Evolutionary conservation across 30 jellyfish, hydroid and myxozoan genomes (phyloP).

Genomic region (Aurelia aurita complex sp. Pacific): DNA sequence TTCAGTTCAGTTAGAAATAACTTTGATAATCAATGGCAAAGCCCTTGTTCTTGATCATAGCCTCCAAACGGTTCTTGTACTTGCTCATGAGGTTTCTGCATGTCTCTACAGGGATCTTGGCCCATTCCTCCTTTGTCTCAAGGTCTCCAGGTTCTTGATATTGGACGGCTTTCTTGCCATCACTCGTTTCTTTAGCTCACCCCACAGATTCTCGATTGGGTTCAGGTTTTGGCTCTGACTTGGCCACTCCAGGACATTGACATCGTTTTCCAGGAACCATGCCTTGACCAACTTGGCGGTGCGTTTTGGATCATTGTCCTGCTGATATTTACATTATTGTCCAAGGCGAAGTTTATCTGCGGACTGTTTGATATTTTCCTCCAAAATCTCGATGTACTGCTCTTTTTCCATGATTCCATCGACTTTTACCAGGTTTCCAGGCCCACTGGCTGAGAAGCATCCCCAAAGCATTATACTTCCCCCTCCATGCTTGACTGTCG

Average conservation of each 20-base stretch:
- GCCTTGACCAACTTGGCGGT: conserved; percentile 29
- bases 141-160: background rate
- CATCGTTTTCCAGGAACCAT: background rate
- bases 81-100: background rate
- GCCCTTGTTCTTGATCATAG: background rate
- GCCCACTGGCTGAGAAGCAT: conserved; percentile 12
- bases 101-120: background rate
- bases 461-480: conserved; percentile 39
- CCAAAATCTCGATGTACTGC: conserved; percentile 7
- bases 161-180: conserved; percentile 11
- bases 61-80: background rate
- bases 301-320: conserved; percentile 26
- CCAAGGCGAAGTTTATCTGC: background rate
- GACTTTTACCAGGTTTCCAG: conserved; percentile 8
- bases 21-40: conserved; percentile 1
- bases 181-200: conserved; percentile 3
- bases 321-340: conserved; percentile 5
- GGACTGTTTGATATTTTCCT: conserved; percentile 12
- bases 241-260: conserved; percentile 32
- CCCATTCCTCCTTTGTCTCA: conserved; percentile 7
- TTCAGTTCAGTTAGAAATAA: background rate
- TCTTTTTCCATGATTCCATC: conserved; percentile 13
- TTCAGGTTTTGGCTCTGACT: background rate
- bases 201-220: conserved; percentile 2
- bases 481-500: conserved; percentile 30